Base-by-base conservation (phyloP, 2,797 vertebrate genomes). In the Mus spretus region DNA sequence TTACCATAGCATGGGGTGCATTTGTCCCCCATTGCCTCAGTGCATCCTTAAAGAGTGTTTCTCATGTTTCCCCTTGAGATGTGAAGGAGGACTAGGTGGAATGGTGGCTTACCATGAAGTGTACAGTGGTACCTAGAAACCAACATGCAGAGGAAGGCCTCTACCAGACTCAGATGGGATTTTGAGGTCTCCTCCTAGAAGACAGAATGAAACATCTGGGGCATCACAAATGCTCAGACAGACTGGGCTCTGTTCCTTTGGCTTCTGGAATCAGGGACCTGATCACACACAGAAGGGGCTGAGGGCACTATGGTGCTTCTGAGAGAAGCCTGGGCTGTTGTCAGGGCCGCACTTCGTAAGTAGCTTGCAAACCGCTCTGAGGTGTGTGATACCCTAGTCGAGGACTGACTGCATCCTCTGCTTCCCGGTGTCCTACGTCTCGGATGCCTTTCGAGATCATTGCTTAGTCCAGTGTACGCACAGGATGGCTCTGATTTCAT, bases 401-500 rank as follows among this genome's bases (percentile, higher is more conserved):
- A 31, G 59, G n/a, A 57, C 59, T 63, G 28, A 22, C 37, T 40
- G 13, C 72, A 57, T 63, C 47, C 50, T 75, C 81, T 13, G 57
- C 65, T 37, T 1, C 12, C 57, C 34, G 2, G 85, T 0, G 50
- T 74, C 75, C 34, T 34, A 2, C 0, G 1, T 63, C 93, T 72
- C 70, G 2, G 57, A 59, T 13, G 74, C 89, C 81, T 63, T 75
- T 92, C n/a, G 17, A 70, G 0, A 82, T 44, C 14, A 70, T 53
- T 44, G 96, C 91, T 50, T n/a, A 95, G 91, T 19, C 75, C 89
- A 7, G 37, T 0, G 2, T 74, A 70, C 78, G 93, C 97, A 97
- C 91, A 81, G 89, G n/a, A 85, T 19, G 47, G 95, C 94, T 97
- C 97, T 65, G 91, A 82, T 97, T 96, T 97, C 97, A 95, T 0